Conservation (phyloP, 2,113 vertebrate genomes). For the Nesogale talazaci region DNA sequence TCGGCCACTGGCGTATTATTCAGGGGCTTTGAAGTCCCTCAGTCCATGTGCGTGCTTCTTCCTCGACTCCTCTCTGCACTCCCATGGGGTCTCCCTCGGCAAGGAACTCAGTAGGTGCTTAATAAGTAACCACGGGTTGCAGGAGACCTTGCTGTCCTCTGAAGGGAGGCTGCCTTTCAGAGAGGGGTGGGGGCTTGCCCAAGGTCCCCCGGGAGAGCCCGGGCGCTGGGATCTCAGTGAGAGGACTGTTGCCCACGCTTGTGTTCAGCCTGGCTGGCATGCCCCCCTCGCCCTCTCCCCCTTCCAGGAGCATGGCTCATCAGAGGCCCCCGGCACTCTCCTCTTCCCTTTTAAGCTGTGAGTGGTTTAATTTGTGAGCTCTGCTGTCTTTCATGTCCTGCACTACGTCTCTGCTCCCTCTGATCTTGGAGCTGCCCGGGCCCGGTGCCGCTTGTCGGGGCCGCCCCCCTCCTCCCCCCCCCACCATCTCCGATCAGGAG, state of each 20-base stretch:
- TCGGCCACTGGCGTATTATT: too few relatives aligned
- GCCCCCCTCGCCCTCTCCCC: not conserved
- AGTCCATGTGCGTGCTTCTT: too few relatives aligned
- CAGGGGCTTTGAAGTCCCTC: too few relatives aligned
- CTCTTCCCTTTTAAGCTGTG: conserved; percentile 83
- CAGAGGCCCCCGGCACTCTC: conserved; percentile 69
- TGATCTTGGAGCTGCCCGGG: conserved; percentile 84
- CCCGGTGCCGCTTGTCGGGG: conserved; percentile 81
- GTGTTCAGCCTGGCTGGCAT: not conserved
- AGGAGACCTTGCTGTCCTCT: not conserved
- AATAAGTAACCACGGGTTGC: not conserved
- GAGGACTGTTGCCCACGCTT: not conserved
- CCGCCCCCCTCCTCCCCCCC: conserved; percentile 83
- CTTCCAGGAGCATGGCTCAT: not conserved
- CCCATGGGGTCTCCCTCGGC: not conserved
- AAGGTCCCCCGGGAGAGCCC: not conserved
- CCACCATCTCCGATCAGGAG: conserved; percentile 82
- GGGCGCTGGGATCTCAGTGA: not conserved
- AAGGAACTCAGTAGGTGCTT: not conserved
- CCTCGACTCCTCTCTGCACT: not conserved
- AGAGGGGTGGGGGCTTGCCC: not conserved
- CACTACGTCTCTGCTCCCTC: conserved; percentile 80
- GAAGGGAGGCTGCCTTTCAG: not conserved
- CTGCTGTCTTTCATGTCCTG: conserved; percentile 85
- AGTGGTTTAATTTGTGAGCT: conserved; percentile 85